A percentile compares a stretch with the other conserved stretches of the same genome.
Conservation (phyloP, 2,888 invertebrate species). For the Chydorus sphaericus region DNA sequence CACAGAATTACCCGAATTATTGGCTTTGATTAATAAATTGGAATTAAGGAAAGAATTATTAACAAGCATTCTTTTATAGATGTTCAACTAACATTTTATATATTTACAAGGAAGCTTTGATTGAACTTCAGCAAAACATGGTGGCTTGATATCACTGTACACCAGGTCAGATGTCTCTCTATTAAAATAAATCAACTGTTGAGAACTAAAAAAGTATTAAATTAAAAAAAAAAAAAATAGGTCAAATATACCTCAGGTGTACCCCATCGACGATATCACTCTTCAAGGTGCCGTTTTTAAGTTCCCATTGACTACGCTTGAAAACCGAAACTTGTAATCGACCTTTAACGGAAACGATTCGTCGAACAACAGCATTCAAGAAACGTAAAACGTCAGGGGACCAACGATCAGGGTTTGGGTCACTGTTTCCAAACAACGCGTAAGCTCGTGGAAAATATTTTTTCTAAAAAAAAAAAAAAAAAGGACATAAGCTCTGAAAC, state of each 20-base stretch:
- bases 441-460: conserved; percentile 38
- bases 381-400: background rate
- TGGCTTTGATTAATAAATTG: too few relatives aligned
- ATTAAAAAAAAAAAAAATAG: conserved; percentile 6
- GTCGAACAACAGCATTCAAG: conserved; percentile 36
- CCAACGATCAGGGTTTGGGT: conserved; percentile 20
- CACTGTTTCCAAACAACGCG: conserved; percentile 35
- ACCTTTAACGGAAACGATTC: conserved; percentile 59
- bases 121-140: too few relatives aligned
- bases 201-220: too few relatives aligned
- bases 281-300: conserved; percentile 39
- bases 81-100: too few relatives aligned
- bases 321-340: conserved; percentile 49
- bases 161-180: conserved; percentile 4
- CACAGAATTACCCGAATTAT: too few relatives aligned
- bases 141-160: conserved; percentile 8
- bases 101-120: too few relatives aligned
- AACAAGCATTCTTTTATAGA: too few relatives aligned
- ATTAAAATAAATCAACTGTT: conserved; percentile 10
- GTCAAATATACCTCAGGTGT: conserved; percentile 42
- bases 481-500: background rate
- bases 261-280: conserved; percentile 47
- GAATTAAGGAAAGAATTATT: too few relatives aligned
- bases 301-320: conserved; percentile 51
- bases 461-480: conserved; percentile 23